These are phyloP conservation scores for Poecile atricapillus DNA, from an alignment of 2,113 vertebrate species.

Conservation along the genomic window DNA sequence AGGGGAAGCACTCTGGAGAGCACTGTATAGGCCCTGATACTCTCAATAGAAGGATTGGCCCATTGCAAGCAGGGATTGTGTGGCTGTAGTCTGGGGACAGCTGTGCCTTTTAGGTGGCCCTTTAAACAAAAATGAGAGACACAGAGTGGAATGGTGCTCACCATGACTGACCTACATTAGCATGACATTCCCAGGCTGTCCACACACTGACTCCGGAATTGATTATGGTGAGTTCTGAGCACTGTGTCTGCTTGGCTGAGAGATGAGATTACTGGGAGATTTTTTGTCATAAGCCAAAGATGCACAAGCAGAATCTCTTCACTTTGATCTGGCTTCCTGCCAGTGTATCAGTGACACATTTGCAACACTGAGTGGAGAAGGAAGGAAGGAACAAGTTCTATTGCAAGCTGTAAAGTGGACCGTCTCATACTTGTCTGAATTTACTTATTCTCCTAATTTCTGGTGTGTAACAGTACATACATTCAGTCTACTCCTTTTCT, in stretches of 20 bases:
- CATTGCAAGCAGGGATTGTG: neutral
- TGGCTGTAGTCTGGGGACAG: neutral
- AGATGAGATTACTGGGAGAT: neutral
- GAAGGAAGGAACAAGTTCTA: neutral
- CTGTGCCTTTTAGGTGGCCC: neutral
- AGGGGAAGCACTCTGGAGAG: constrained; percentile 59
- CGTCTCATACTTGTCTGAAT: neutral
- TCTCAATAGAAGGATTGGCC: neutral
- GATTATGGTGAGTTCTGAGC: neutral
- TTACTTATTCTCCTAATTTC: neutral
- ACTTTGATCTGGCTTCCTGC: neutral
- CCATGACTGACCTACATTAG: neutral
- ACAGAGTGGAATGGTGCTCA: neutral
- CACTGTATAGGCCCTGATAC: neutral
- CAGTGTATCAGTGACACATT: rapidly evolving
- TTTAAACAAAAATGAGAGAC: neutral
- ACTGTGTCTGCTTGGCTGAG: neutral
- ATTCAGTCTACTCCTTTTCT: neutral
- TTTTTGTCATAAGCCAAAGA: neutral
- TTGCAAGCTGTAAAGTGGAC: neutral
- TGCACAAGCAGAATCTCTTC: neutral
- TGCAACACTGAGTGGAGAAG: neutral
- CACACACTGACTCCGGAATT: neutral
- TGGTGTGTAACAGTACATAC: neutral
- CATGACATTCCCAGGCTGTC: neutral